Evolutionary conservation across 2,797 vertebrate genomes (phyloP), one percentile per base, ranked within the genome.

Genomic region (Periparus ater): DNA sequence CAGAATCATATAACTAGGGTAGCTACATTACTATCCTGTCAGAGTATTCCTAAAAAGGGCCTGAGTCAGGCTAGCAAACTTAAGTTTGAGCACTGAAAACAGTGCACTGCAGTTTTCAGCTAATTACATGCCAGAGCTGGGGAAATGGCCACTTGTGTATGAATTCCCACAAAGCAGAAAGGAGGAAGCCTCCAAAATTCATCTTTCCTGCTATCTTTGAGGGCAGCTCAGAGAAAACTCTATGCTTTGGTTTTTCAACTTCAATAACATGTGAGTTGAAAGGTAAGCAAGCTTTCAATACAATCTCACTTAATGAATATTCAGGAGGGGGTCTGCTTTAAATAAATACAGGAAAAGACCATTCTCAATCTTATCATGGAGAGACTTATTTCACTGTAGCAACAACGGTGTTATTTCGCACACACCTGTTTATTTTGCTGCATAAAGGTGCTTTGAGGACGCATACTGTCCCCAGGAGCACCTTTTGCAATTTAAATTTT

Each of bases 401-500:
- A 15, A 22, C 67, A 67, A 50, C 36, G 74, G 57, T 50, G 40
- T 67, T 62, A 76, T 81, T 90, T 95, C 66, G 36, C 38, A 60
- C 10, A 3, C 32, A 29, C 23, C 38, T 85, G 15, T 82, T 92
- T 82, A 53, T 89, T 93, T 74, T 8, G 1, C 51, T 92, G 30
- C n/a, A 19, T 23, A 40, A 83, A 48, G 34, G 36, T 83, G 26
- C 40, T 91, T 80, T 88, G 66, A 89, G 83, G 45, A 70, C 23
- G 22, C 20, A 23, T 5, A 36, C 68, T 7, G 13, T 81, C 88
- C 88, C 54, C 42, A 62, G 25, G 55, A 73, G 32, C 34, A 81
- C 26, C 32, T 85, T 90, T 84, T 89, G 53, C 51, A 93, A 63
- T 93, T 93, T 66, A 70, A 86, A 87, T 91, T 57, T 92, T 85